A percentile compares a stretch with the other conserved stretches of the same genome.
These are phyloP conservation scores for Dromaius novaehollandiae DNA, from an alignment of 2,113 vertebrate species.

Conservation along the genomic window DNA sequence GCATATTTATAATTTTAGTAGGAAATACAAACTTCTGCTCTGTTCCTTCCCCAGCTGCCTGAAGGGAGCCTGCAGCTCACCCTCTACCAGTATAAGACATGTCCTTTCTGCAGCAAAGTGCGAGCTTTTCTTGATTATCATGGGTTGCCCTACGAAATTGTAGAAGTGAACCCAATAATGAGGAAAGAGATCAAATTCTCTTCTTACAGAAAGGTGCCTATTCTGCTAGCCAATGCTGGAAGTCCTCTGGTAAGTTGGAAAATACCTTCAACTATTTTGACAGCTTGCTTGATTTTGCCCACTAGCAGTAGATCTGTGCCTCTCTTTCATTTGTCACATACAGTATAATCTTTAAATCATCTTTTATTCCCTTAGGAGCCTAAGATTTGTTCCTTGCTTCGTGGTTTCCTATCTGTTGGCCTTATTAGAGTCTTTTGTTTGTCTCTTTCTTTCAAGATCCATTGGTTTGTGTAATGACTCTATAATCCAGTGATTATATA, in stretches of 20 bases:
- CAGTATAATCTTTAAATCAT: not conserved
- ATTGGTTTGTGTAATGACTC: not conserved
- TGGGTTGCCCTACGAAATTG: constrained; percentile 87
- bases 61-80: constrained; percentile 78
- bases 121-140: constrained; percentile 94
- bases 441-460: not conserved
- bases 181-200: constrained; percentile 95
- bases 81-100: constrained; percentile 97
- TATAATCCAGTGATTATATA: not conserved
- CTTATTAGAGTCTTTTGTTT: not conserved
- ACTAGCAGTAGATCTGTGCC: not conserved
- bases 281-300: not conserved
- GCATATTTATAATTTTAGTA: not conserved
- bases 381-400: not conserved
- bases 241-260: constrained; percentile 75
- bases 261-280: not conserved
- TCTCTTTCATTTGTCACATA: not conserved
- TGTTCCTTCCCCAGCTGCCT: constrained; percentile 42
- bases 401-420: not conserved
- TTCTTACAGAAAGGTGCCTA: constrained; percentile 94
- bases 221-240: constrained; percentile 77
- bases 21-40: not conserved
- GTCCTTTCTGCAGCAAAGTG: constrained; percentile 99
- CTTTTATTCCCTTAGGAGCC: not conserved
- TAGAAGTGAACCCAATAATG: constrained; percentile 96